Evolutionary conservation across 1,140 invertebrate species (phyloP).

Genomic region (Pseudachorutes palmiensis): DNA sequence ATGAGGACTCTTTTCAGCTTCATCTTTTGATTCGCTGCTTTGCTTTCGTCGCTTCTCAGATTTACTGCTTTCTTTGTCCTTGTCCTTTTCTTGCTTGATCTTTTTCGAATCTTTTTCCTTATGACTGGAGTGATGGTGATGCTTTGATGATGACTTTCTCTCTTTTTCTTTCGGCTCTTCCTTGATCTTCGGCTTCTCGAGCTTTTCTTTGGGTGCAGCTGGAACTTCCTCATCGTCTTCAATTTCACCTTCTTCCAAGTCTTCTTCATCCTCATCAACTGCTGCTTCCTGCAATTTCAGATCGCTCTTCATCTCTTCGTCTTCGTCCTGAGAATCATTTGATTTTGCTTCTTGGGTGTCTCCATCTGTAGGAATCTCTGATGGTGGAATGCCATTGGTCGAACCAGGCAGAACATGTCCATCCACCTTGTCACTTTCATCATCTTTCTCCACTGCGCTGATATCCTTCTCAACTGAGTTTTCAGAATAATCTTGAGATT

Average conservation of each 20-base stretch:
- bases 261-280: slow-evolving; percentile 31
- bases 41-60: slow-evolving; percentile 16
- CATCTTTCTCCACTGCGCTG: too few species aligned
- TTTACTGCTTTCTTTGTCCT: slow-evolving; percentile 20
- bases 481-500: too few species aligned
- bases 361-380: not conserved
- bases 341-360: not conserved
- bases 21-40: slow-evolving; percentile 10
- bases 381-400: too few species aligned
- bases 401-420: too few species aligned
- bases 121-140: slow-evolving; percentile 8
- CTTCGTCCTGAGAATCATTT: not conserved
- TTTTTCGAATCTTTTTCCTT: slow-evolving; percentile 18
- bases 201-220: not conserved
- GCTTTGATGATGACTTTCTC: slow-evolving; percentile 3
- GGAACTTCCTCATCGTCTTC: slow-evolving; percentile 38
- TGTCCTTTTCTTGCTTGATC: slow-evolving; percentile 16
- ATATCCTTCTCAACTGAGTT: too few species aligned
- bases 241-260: slow-evolving; percentile 39
- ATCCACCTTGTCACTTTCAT: too few species aligned
- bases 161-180: slow-evolving; percentile 11
- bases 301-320: not conserved
- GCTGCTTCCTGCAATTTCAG: not conserved
- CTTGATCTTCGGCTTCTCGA: not conserved
- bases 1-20: slow-evolving; percentile 26